Evolutionary conservation across 2,888 invertebrate genomes (phyloP).

Genomic region (Blera fallax): DNA sequence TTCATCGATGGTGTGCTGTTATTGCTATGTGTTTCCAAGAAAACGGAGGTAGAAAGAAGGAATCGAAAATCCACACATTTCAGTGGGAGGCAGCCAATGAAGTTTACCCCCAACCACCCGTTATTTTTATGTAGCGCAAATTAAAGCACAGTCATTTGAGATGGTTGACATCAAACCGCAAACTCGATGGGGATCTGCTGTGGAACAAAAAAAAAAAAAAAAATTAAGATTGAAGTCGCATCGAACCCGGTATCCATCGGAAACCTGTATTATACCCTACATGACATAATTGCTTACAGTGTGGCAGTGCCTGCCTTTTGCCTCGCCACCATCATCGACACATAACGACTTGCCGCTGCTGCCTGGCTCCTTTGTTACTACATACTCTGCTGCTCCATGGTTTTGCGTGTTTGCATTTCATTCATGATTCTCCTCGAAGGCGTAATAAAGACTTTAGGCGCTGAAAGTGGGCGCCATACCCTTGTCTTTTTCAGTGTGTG

Average conservation of each 20-base stretch:
- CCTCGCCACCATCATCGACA: constrained; percentile 9
- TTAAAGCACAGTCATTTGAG: constrained; percentile 59
- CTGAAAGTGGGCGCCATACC: constrained; percentile 67
- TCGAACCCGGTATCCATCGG: constrained; percentile 53
- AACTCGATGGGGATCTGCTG: constrained; percentile 9
- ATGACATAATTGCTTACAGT: constrained; percentile 67
- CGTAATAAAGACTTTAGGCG: constrained; percentile 71
- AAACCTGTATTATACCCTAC: constrained; percentile 63
- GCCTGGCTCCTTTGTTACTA: constrained; percentile 45
- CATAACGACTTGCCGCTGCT: background rate
- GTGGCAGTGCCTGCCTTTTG: constrained; percentile 34
- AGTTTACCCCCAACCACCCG: constrained; percentile 20
- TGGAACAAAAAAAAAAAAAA: background rate
- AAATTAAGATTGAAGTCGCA: constrained; percentile 24
- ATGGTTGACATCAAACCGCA: constrained; percentile 63
- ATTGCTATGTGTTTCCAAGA: background rate
- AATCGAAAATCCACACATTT: constrained; percentile 21
- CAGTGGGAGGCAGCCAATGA: constrained; percentile 54
- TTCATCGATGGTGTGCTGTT: constrained; percentile 45
- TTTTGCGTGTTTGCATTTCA: constrained; percentile 71
- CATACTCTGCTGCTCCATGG: constrained; percentile 34
- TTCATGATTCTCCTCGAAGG: constrained; percentile 72
- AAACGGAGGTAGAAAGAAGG: background rate
- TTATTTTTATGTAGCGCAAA: constrained; percentile 42
- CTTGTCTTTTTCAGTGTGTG: constrained; percentile 19